Evolutionary conservation across 2,888 invertebrate species (phyloP).

Genomic region (Malachius bipustulatus): DNA sequence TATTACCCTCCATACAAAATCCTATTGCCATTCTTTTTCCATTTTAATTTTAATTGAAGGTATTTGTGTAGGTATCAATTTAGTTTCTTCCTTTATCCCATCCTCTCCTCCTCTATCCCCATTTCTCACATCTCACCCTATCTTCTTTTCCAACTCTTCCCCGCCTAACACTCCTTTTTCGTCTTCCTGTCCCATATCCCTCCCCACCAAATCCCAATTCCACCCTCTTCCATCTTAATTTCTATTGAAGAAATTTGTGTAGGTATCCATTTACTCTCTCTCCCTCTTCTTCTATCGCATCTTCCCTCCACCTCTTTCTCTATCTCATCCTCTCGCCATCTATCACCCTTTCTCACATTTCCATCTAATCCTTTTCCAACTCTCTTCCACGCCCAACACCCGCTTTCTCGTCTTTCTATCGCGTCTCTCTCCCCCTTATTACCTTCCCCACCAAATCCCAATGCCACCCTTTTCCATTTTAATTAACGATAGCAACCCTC

Average conservation of each 20-base stretch:
- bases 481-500: no score
- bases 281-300: not conserved
- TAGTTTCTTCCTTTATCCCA: constrained; percentile 16
- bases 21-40: no score
- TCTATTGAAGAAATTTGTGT: no score
- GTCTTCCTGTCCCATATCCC: not conserved
- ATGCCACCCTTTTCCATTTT: no score
- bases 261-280: no score
- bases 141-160: not conserved
- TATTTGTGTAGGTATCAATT: no score
- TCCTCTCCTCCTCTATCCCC: not conserved
- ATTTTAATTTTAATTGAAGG: no score
- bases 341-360: not conserved
- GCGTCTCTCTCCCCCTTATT: not conserved
- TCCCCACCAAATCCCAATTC: no score
- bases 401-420: not conserved
- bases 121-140: not conserved
- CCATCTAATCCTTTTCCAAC: not conserved
- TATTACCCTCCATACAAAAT: no score
- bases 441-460: no score
- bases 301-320: not conserved
- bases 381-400: not conserved
- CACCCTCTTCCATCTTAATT: no score
- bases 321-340: not conserved
- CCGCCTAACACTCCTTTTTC: not conserved